A percentile compares a stretch with the other conserved stretches of the same genome.
These are phyloP conservation scores for Flexamia atlantica DNA, from an alignment of 2,888 invertebrate species.

Conservation along the genomic window DNA sequence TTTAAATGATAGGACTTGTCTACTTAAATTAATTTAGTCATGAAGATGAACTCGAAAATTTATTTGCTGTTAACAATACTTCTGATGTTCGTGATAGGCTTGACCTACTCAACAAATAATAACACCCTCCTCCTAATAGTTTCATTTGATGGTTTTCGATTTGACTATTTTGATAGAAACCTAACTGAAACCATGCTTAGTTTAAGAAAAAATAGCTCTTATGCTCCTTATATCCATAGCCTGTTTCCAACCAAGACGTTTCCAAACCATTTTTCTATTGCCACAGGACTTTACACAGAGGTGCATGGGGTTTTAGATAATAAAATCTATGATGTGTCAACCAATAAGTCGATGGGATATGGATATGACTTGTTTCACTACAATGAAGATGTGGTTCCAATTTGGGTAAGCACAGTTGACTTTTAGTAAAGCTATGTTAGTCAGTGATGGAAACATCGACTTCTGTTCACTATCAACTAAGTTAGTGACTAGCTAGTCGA, in stretches of 20 bases:
- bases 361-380: conserved; percentile 78
- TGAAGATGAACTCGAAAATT: too few relatives aligned
- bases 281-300: conserved; percentile 83
- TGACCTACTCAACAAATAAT: conserved; percentile 17
- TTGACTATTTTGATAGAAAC: conserved; percentile 80
- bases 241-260: conserved; percentile 85
- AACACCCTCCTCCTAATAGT: conserved; percentile 29
- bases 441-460: too few relatives aligned
- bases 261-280: conserved; percentile 86
- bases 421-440: too few relatives aligned
- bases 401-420: conserved; percentile 79
- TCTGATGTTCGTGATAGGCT: not conserved
- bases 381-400: conserved; percentile 77
- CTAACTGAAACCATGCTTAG: conserved; percentile 79
- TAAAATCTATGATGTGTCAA: conserved; percentile 77
- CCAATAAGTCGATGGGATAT: conserved; percentile 69
- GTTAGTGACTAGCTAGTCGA: too few relatives aligned
- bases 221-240: conserved; percentile 79
- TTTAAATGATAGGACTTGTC: too few relatives aligned
- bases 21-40: too few relatives aligned
- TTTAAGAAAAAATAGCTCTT: conserved; percentile 78
- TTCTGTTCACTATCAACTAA: too few relatives aligned
- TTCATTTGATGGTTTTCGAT: conserved; percentile 69
- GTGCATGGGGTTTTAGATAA: conserved; percentile 84
- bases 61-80: too few relatives aligned